A percentile compares a stretch with the other conserved stretches of the same genome.
These are phyloP conservation scores for Falco cherrug DNA, from an alignment of 2,797 vertebrate genomes.

Conservation along the genomic window DNA sequence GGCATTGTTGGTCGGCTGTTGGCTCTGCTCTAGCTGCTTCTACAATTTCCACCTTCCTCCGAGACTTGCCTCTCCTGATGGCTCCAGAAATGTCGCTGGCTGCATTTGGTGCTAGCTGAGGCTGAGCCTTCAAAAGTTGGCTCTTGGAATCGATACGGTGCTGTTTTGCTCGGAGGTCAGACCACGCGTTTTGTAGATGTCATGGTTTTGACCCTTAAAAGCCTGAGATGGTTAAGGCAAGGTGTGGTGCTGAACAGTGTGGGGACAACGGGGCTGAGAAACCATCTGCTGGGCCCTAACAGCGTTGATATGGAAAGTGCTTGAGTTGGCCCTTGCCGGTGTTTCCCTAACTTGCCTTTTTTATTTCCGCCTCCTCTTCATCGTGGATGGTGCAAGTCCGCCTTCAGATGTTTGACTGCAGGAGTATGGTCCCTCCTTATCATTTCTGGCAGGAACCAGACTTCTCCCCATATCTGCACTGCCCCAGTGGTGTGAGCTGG, in stretches of 20 bases:
- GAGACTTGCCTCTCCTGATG: not conserved
- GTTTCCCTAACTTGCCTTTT: not conserved
- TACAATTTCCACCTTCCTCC: not conserved
- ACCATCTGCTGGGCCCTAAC: accelerated
- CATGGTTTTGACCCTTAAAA: not conserved
- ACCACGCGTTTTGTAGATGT: not conserved
- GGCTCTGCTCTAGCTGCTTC: not conserved
- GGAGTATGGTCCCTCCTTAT: not conserved
- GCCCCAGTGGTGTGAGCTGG: not conserved
- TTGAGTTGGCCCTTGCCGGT: not conserved
- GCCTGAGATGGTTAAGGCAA: not conserved
- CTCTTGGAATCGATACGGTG: not conserved
- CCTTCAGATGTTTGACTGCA: not conserved
- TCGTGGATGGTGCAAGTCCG: not conserved
- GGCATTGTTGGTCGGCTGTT: accelerated
- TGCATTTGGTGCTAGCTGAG: not conserved
- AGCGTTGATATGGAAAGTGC: not conserved
- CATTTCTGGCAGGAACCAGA: not conserved
- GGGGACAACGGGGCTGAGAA: not conserved
- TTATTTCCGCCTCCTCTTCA: not conserved
- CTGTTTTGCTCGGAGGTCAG: not conserved
- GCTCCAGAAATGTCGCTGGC: not conserved
- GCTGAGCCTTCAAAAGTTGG: not conserved
- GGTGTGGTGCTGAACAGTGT: not conserved
- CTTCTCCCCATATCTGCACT: not conserved